Evolutionary conservation across 2,797 vertebrate species (phyloP).

Genomic region (Eidolon dupreanum): DNA sequence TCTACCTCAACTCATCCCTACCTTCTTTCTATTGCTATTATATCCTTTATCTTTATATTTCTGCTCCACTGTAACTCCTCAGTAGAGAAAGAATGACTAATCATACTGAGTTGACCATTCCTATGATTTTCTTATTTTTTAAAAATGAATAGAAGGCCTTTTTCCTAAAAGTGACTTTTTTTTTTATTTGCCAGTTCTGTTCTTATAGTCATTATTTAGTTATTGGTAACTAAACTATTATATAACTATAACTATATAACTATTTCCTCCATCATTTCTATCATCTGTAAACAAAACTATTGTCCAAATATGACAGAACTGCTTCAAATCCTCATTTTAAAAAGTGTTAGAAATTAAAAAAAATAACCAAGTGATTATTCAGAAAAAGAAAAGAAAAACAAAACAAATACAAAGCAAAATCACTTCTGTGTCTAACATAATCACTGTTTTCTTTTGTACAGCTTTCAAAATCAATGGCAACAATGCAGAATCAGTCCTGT

Average conservation of each 20-base stretch:
- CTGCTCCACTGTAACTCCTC: neutral
- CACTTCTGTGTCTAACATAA: neutral
- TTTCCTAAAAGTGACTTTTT: neutral
- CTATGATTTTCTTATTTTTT: neutral
- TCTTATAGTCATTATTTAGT: neutral
- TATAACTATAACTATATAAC: too few relatives aligned
- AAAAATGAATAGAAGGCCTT: neutral
- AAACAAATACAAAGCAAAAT: neutral
- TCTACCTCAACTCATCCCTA: neutral
- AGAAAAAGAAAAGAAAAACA: neutral
- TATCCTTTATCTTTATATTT: neutral
- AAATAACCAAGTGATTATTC: neutral
- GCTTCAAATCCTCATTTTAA: neutral
- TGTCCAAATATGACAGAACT: neutral
- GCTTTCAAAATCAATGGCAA: conserved; percentile 43
- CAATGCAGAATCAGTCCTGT: neutral
- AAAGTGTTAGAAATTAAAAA: conserved; percentile 12
- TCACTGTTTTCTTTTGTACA: neutral
- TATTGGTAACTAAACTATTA: neutral
- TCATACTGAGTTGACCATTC: neutral
- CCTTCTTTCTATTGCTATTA: neutral
- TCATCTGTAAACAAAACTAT: conserved; percentile 3
- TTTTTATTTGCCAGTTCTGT: conserved; percentile 8
- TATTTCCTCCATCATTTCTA: neutral
- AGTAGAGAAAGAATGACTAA: neutral